A percentile compares a stretch with the other conserved stretches of the same genome.
phyloP scores from a whole-genome alignment of 2,113 vertebrate species.

The Solenodon paradoxus region DNA sequence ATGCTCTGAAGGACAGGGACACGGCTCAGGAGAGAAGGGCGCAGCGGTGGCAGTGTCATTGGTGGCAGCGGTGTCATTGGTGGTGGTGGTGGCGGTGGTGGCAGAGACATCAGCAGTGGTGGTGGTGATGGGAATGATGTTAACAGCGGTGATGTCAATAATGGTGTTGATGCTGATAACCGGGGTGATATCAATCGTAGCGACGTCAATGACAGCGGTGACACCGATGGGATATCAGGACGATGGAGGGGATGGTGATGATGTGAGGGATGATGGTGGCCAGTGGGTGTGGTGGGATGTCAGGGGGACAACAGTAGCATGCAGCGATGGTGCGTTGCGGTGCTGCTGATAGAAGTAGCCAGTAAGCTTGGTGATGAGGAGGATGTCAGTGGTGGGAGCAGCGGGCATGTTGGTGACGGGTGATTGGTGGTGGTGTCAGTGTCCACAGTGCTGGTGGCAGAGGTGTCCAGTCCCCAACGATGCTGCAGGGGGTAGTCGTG shows the following conservation, averaged over 20 bases:
- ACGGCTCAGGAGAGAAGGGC: not conserved
- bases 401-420: not conserved
- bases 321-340: too few species aligned
- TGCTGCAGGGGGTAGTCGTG: not conserved
- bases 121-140: too few species aligned
- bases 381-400: not conserved
- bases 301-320: too few species aligned
- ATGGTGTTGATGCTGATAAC: not conserved
- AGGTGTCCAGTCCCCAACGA: not conserved
- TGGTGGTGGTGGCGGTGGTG: accelerated
- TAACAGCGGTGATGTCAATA: not conserved
- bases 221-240: too few species aligned
- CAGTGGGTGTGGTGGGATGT: not conserved
- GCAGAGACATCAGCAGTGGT: not conserved
- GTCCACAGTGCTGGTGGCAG: not conserved
- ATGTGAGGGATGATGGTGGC: too few species aligned
- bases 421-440: not conserved
- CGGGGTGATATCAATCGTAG: too few species aligned
- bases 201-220: not conserved
- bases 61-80: not conserved
- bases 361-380: not conserved
- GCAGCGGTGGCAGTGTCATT: too few species aligned
- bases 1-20: not conserved
- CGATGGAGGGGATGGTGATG: not conserved
- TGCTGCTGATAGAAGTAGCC: too few species aligned